Conservation (phyloP, 2,888 invertebrate species). For the Ectemnius lituratus region DNA sequence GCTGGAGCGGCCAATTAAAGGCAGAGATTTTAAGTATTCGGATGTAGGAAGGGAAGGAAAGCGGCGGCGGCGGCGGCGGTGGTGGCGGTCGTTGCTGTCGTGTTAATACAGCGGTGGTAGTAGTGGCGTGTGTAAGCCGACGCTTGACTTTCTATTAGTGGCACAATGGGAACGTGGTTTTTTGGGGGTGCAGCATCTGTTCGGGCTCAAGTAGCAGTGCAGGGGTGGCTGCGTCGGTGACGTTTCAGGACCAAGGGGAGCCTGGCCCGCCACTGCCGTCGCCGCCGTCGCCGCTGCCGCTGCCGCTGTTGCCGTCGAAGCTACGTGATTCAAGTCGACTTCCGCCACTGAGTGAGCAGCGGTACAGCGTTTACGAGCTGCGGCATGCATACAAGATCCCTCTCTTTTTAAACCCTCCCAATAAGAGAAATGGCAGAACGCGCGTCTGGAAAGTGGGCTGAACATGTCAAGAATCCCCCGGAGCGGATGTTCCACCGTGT, state of each 20-base stretch:
- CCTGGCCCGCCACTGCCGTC: slow-evolving; percentile 1
- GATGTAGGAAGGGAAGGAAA: slow-evolving; percentile 5
- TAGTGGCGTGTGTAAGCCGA: slow-evolving; percentile 49
- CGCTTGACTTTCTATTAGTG: slow-evolving; percentile 73
- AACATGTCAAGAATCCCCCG: slow-evolving; percentile 23
- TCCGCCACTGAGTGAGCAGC: slow-evolving; percentile 53
- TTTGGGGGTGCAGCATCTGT: slow-evolving; percentile 74
- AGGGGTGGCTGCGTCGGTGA: slow-evolving; percentile 52
- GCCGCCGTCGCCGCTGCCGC: no score
- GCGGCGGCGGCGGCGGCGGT: no score
- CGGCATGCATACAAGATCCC: slow-evolving; percentile 28
- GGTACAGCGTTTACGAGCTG: slow-evolving; percentile 29
- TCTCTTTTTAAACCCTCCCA: slow-evolving; percentile 30
- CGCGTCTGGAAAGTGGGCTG: slow-evolving; percentile 37
- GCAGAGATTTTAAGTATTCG: slow-evolving; percentile 23
- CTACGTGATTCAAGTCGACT: slow-evolving; percentile 60
- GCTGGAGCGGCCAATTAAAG: slow-evolving; percentile 37
- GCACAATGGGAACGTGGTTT: slow-evolving; percentile 74
- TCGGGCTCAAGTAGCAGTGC: slow-evolving; percentile 74
- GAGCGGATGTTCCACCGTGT: slow-evolving; percentile 32
- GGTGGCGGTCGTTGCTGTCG: slow-evolving; percentile 2
- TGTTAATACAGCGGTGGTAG: no score
- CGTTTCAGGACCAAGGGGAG: slow-evolving; percentile 30
- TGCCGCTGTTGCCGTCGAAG: slow-evolving; percentile 2
- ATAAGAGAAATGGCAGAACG: slow-evolving; percentile 39